Conservation (phyloP, 2,888 invertebrate genomes). For the Meiosimyza decipiens region DNA sequence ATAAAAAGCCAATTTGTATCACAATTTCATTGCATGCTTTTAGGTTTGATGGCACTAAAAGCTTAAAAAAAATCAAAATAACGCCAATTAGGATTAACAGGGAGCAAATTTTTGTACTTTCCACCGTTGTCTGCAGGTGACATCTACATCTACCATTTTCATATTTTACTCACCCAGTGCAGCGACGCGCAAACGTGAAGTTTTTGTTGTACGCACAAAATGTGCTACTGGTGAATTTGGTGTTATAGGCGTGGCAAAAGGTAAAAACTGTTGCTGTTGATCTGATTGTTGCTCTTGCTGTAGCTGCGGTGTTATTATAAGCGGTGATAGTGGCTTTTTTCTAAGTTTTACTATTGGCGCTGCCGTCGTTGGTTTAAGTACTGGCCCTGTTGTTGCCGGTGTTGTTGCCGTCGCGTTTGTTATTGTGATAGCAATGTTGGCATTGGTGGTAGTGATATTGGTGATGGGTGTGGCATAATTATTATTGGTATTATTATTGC, state of each 20-base stretch:
- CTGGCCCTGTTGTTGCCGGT: background rate
- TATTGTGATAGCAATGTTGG: conserved; percentile 14
- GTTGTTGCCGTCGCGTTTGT: conserved; percentile 37
- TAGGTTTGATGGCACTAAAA: background rate
- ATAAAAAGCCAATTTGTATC: background rate
- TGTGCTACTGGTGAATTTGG: conserved; percentile 47
- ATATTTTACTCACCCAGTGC: conserved; percentile 67
- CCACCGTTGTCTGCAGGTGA: no score
- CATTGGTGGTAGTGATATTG: conserved; percentile 46
- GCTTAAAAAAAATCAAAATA: background rate
- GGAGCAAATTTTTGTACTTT: no score
- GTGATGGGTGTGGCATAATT: conserved; percentile 57
- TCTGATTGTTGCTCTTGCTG: background rate
- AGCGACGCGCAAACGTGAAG: conserved; percentile 78
- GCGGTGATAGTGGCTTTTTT: conserved; percentile 57
- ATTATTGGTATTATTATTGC: conserved; percentile 49
- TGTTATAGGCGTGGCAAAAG: conserved; percentile 48
- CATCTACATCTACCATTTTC: no score
- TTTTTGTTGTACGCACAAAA: conserved; percentile 76
- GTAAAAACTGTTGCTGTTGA: conserved; percentile 32
- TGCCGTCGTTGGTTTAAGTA: conserved; percentile 39
- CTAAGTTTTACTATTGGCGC: conserved; percentile 50
- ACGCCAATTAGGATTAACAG: no score
- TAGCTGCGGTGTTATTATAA: conserved; percentile 41
- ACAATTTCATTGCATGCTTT: conserved; percentile 18